phyloP scores from a whole-genome alignment of 1,140 invertebrate species.

The Drosophila baimaii region DNA sequence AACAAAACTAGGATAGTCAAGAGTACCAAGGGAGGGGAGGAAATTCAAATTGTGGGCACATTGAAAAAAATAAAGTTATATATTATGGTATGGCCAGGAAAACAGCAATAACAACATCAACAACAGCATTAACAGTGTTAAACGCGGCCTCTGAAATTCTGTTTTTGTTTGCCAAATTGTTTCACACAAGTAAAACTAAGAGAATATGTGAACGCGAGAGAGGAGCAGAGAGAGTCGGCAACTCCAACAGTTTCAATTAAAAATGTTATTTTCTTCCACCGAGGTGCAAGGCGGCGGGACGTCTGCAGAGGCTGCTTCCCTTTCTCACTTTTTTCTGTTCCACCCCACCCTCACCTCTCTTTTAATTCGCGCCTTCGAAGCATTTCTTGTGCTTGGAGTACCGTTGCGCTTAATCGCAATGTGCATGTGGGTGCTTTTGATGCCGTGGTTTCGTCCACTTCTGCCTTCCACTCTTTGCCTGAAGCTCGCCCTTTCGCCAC shows the following conservation, averaged over 20 bases:
- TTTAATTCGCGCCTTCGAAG: background rate
- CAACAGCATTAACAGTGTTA: constrained; percentile 16
- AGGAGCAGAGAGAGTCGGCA: background rate
- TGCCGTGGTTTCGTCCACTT: constrained; percentile 25
- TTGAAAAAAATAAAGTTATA: background rate
- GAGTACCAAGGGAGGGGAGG: background rate
- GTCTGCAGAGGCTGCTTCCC: background rate
- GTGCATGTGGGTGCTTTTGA: constrained; percentile 24
- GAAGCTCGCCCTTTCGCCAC: background rate
- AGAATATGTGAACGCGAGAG: background rate
- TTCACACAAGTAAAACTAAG: constrained; percentile 4
- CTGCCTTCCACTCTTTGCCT: background rate
- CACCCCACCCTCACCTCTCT: background rate
- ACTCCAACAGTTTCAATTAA: constrained; percentile 9
- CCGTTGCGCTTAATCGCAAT: constrained; percentile 24
- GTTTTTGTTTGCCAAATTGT: constrained; percentile 22
- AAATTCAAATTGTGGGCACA: constrained; percentile 7
- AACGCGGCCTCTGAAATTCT: constrained; percentile 21
- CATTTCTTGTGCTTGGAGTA: constrained; percentile 6
- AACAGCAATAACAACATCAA: constrained; percentile 1
- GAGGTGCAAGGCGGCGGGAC: background rate
- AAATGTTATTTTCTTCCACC: background rate
- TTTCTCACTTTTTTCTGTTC: constrained; percentile 2
- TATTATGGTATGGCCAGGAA: constrained; percentile 2
- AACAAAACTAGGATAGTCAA: constrained; percentile 2